Conservation (phyloP, 2,797 vertebrate genomes). For the Holocentrus rufus region DNA sequence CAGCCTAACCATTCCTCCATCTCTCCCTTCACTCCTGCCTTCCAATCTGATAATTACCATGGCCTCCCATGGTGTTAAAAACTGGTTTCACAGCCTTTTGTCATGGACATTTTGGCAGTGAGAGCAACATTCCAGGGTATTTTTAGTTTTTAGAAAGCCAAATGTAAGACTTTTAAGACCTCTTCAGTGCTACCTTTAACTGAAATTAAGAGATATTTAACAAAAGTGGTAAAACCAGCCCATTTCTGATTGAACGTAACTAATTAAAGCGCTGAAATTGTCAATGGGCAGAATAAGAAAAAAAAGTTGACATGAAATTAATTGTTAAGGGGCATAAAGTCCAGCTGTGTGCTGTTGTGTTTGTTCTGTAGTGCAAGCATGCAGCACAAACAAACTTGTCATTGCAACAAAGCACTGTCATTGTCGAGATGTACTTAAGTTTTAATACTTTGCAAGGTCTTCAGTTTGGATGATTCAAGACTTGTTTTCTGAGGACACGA, state of each 20-base stretch:
- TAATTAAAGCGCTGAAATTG: no score
- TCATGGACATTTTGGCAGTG: slow-evolving; percentile 23
- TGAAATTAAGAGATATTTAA: no score
- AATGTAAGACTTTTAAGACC: not conserved
- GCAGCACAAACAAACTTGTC: no score
- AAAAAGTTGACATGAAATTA: no score
- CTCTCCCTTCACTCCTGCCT: slow-evolving; percentile 4
- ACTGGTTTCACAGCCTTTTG: slow-evolving; percentile 31
- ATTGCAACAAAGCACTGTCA: no score
- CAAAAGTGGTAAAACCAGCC: no score
- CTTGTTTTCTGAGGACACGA: not conserved
- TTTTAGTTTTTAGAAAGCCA: slow-evolving; percentile 9
- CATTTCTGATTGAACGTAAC: no score
- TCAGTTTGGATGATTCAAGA: not conserved
- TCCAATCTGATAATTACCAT: slow-evolving; percentile 38
- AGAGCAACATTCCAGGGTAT: not conserved
- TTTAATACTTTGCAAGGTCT: slow-evolving; percentile 2
- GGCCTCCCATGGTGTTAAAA: slow-evolving; percentile 47
- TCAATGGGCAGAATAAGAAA: no score
- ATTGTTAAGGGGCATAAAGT: no score
- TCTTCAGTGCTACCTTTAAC: not conserved
- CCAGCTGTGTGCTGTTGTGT: no score
- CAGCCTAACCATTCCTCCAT: not conserved
- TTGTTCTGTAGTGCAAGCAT: no score
- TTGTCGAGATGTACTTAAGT: not conserved